Evolutionary conservation across 1,140 invertebrate species (phyloP).

Genomic region (Trichogramma pretiosum): DNA sequence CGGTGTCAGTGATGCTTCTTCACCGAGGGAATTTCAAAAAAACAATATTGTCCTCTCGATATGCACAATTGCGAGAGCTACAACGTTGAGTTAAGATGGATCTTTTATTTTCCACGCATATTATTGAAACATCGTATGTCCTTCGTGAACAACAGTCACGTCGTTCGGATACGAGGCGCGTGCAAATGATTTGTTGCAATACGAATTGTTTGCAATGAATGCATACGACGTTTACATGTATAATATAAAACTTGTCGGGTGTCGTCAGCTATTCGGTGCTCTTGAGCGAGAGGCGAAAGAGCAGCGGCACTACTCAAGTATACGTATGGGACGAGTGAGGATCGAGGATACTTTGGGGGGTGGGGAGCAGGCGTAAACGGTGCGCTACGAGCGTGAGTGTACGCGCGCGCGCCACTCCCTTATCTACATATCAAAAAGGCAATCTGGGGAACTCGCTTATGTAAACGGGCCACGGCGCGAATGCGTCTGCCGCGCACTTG

Average conservation of each 20-base stretch:
- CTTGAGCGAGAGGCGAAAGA: not conserved
- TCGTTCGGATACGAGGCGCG: too few relatives aligned
- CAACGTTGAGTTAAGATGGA: too few relatives aligned
- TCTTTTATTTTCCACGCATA: too few relatives aligned
- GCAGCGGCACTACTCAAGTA: not conserved
- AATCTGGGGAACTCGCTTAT: slow-evolving; percentile 48
- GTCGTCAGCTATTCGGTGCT: not conserved
- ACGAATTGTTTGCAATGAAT: too few relatives aligned
- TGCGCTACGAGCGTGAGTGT: slow-evolving; percentile 34
- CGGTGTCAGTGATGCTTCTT: too few relatives aligned
- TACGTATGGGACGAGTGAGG: slow-evolving; percentile 4
- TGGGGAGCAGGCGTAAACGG: slow-evolving; percentile 36
- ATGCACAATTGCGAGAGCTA: too few relatives aligned
- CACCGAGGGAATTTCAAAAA: too few relatives aligned
- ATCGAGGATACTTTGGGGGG: slow-evolving; percentile 2
- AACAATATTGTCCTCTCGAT: too few relatives aligned
- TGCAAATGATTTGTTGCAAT: too few relatives aligned
- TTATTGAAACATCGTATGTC: too few relatives aligned
- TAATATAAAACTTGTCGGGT: slow-evolving; percentile 13
- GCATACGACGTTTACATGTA: too few relatives aligned
- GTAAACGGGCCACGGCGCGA: slow-evolving; percentile 40
- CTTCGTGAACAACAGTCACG: too few relatives aligned
- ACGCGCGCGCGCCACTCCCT: slow-evolving; percentile 27
- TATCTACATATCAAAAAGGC: slow-evolving; percentile 50
- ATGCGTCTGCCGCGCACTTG: not conserved